Evolutionary conservation across 2,113 vertebrate species (phyloP).

Genomic region (Anguilla rostrata): DNA sequence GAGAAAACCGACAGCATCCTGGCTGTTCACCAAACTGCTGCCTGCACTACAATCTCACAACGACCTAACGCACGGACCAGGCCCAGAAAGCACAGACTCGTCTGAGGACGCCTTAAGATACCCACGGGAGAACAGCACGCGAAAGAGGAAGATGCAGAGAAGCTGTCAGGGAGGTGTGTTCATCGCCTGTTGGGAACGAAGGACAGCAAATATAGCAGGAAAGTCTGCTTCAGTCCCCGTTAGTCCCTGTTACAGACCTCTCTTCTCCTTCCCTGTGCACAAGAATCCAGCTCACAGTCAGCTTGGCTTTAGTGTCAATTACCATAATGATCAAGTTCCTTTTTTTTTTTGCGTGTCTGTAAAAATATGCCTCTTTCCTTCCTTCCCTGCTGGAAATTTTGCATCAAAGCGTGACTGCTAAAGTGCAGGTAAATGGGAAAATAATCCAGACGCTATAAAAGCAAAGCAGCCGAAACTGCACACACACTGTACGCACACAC

Average conservation of each 20-base stretch:
- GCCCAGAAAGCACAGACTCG: slow-evolving; percentile 22
- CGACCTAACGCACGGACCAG: not conserved
- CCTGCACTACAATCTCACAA: not conserved
- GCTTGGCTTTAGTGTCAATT: not conserved
- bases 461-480: not conserved
- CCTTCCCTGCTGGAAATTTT: not conserved
- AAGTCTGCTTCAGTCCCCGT: not conserved
- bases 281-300: not conserved
- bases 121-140: slow-evolving; percentile 23
- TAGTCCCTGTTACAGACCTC: not conserved
- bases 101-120: slow-evolving; percentile 41
- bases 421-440: not conserved
- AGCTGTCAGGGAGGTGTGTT: slow-evolving; percentile 38
- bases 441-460: not conserved
- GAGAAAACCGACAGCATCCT: not conserved
- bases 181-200: slow-evolving; percentile 29
- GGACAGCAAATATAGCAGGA: slow-evolving; percentile 23
- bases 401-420: not conserved
- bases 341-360: not conserved
- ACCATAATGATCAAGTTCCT: not conserved
- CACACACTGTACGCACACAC: not conserved
- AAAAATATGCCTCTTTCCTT: not conserved
- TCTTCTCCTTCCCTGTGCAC: not conserved
- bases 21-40: not conserved
- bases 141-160: slow-evolving; percentile 24